Base-by-base conservation (phyloP, 1,140 invertebrate genomes). In the Latrodectus geometricus region DNA sequence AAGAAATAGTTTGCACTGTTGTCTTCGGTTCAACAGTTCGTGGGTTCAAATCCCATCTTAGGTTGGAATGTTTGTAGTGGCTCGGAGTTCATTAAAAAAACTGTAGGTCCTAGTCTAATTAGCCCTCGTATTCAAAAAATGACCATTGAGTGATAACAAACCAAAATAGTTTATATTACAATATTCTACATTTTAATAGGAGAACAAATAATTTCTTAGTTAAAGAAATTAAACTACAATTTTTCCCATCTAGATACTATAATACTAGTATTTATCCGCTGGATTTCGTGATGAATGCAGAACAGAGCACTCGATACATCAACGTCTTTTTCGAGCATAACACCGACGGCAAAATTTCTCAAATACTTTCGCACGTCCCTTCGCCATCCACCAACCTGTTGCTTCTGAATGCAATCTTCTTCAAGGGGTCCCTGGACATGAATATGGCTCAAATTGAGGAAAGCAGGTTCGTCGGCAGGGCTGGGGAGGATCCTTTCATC, bases 251-350 rank as follows among this genome's bases (percentile, higher is more conserved):
- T 20, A 79, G 87, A 23, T 89, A 88, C 61, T 90, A 90, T 70
- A 90, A 90, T 68, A 89, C 88, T 14, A 87, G 88, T 11, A 81
- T 90, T n/a, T 88, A 88, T 70, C 85, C 89, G 0, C n/a, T 90
- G 21, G 89, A 90, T 72, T 90, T 90, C 84, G 86, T 87, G 4
- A 73, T 88, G 75, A 89, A 88, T 52, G 87, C 77, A 1, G 89
- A 90, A 61, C 89, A 88, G 74, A 88, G 90, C 14, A 87, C 89
- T n/a, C 76, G 89, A 17, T 88, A 89, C 66, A 91, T 92, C 17
- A 92, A 92, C 88, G 49, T 88, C 0, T 91, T 91, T 88, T 90
- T 92, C 9, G 88, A 89, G 21, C 85, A 89, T 3, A 87, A 90
- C 87, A 91, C 90, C n/a, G 88, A 89, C 11, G 88, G 89, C 4